A percentile compares a stretch with the other conserved stretches of the same genome.
Evolutionary conservation across 2,797 vertebrate genomes (phyloP).

Genomic region (Microcaecilia unicolor): DNA sequence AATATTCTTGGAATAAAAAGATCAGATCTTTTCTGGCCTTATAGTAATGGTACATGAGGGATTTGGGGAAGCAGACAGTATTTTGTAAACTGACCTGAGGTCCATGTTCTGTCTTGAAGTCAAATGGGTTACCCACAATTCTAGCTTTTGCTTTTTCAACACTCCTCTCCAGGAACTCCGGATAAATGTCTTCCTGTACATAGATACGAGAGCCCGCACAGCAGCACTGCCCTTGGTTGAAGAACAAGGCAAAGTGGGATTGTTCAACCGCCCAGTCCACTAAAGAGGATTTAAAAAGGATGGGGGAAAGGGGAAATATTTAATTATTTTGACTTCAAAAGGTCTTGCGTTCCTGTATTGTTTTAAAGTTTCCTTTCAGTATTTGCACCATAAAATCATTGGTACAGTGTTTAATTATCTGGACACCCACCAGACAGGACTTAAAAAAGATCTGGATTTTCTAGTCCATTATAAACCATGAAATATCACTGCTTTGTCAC

Average conservation of each 20-base stretch:
- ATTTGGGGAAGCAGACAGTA: too few species aligned
- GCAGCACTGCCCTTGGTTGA: conserved; percentile 97
- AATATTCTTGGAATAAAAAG: too few species aligned
- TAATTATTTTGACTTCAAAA: neutral
- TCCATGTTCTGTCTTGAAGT: conserved; percentile 82
- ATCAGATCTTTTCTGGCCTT: too few species aligned
- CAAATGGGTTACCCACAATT: conserved; percentile 86
- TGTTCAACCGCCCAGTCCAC: conserved; percentile 92
- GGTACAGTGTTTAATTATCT: too few species aligned
- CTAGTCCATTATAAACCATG: too few species aligned
- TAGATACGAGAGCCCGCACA: conserved; percentile 82
- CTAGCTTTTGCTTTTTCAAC: conserved; percentile 70
- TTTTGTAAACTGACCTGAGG: conserved; percentile 70
- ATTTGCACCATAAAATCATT: too few species aligned
- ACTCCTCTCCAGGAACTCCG: conserved; percentile 83
- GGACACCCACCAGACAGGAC: too few species aligned
- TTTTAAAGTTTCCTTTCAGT: too few species aligned
- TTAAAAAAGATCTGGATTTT: too few species aligned
- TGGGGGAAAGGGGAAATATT: neutral
- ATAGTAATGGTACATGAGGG: too few species aligned
- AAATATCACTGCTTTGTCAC: too few species aligned
- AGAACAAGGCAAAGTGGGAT: conserved; percentile 86
- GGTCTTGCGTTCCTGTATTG: too few species aligned
- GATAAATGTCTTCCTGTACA: conserved; percentile 81
- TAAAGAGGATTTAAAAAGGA: conserved; percentile 33